Evolutionary conservation across 2,797 vertebrate species (phyloP), one percentile per base, ranked within the genome.

Genomic region (Sebastes steindachneri): DNA sequence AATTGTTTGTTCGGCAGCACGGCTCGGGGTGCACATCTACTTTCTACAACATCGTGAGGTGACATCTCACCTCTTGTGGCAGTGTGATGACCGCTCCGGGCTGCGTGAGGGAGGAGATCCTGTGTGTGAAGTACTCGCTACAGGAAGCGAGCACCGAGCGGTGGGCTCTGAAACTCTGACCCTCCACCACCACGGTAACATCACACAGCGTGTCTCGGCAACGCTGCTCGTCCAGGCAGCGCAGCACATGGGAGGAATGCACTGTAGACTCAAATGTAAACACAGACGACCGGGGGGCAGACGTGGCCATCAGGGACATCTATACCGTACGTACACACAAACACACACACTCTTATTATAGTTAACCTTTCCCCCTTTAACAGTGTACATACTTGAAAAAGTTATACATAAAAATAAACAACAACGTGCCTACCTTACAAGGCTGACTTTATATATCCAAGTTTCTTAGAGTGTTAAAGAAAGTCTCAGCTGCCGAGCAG

Each of bases 181-280:
- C 96, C 85, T 97, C 97, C 81, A 96, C 98, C 83, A 97, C 83
- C 79, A 99, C 83, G 0, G 98, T 99, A 66, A 98, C 89, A 59
- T 99, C 98, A 4, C 98, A 99, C 59, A 99, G 90, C 70, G 95
- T 84, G 62, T 97, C 97, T 74, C 96, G 96, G 81, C 95, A 95
- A 35, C 98, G 95, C 93, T 99, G 98, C 67, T 98, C 96, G 5
- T 99, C 96, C 15, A 99, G 96, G 82, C 96, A 94, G 63, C 93
- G 95, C 68, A 99, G 93, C 69, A 99, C 93, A 51, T 97, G 97
- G 66, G 91, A 90, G 88, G 97, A 96, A 93, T 99, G 98, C 65
- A 97, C 95, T 0, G 96, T 96, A 0, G 98, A 99, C 86, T 98
- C 97, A 19, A 98, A 99, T 5, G 97, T 97, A 94, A 98, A 99